Evolutionary conservation across 2,113 vertebrate genomes (phyloP), one percentile per base, ranked within the genome.

Genomic region (Silurus meridionalis): DNA sequence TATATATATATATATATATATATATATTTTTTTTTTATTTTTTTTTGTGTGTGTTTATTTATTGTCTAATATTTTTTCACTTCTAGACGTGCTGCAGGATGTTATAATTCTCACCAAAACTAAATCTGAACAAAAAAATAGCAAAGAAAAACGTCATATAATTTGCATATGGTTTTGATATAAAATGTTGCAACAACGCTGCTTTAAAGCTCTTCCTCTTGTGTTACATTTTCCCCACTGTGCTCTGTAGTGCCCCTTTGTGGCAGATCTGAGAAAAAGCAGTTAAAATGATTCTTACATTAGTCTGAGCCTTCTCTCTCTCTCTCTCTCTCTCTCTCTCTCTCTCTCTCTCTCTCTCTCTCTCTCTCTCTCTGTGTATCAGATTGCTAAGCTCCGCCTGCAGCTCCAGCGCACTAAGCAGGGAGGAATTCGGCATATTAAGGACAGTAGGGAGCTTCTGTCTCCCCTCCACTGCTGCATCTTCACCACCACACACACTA

Each of bases 311-410:
- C 17, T 67, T 52, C 55, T 60, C 13, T 23, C 55, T 63, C 37
- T 52, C 37, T 81, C 46, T 82, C 3, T 83, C 23, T 84, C 19
- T 52, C 8, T 85, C 14, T 75, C 23, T 80, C 23, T 71, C 75
- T 17, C 55, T 52, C 60, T 50, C 80, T 75, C 19, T 21, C 81
- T 88, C 17, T 50, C 17, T 23, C 46, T 74, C 17, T 53, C 17
- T 50, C 19, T 64, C 19, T 57, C 60, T 84, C 75, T 88, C 72
- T 83, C 80, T 85, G 67, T 74, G 89, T 87, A 86, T 91, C 95
- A 97, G 97, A 97, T 97, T 87, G 96, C 94, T 89, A 97, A 97
- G 90, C 94, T 97, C 91, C 94, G 95, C 88, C 96, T 96, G 91
- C 96, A 97, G 82, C 95, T 97, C 11, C 97, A 97, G 61, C 93